Evolutionary conservation across 1,140 invertebrate genomes (phyloP).

Genomic region (Drosophila albomicans): DNA sequence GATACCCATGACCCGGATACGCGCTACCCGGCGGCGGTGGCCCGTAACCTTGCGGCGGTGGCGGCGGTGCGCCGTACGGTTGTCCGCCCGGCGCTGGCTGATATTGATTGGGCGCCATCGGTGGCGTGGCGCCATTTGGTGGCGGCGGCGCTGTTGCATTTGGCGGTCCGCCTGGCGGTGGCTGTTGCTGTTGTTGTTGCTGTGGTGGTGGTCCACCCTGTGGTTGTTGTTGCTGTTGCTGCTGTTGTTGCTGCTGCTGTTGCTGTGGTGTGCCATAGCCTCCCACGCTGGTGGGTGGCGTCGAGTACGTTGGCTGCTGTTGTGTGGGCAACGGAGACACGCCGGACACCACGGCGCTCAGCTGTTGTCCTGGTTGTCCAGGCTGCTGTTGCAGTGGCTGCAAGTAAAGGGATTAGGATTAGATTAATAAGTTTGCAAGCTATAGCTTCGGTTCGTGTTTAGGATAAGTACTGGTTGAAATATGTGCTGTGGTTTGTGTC

Average conservation of each 20-base stretch:
- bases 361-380: slow-evolving; percentile 52
- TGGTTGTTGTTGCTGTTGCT: slow-evolving; percentile 55
- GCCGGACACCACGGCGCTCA: slow-evolving; percentile 63
- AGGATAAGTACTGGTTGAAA: no score
- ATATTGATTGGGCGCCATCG: slow-evolving; percentile 80
- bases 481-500: no score
- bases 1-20: slow-evolving; percentile 81
- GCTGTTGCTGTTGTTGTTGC: slow-evolving; percentile 54
- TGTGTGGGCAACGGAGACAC: slow-evolving; percentile 68
- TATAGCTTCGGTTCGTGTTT: no score
- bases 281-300: slow-evolving; percentile 65
- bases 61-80: slow-evolving; percentile 76
- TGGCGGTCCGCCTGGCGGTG: slow-evolving; percentile 58
- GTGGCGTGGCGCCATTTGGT: slow-evolving; percentile 73
- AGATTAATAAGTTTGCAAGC: neutral
- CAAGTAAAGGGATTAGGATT: neutral
- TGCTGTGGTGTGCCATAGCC: slow-evolving; percentile 60
- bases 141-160: slow-evolving; percentile 64
- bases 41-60: slow-evolving; percentile 74
- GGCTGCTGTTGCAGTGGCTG: slow-evolving; percentile 73
- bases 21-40: slow-evolving; percentile 78
- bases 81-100: slow-evolving; percentile 79
- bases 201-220: slow-evolving; percentile 59
- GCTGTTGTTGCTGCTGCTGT: slow-evolving; percentile 52
- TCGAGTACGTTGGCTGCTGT: slow-evolving; percentile 78